phyloP scores from a whole-genome alignment of 2,888 invertebrate species.

The Pseudococcus jackbeardsleyi region DNA sequence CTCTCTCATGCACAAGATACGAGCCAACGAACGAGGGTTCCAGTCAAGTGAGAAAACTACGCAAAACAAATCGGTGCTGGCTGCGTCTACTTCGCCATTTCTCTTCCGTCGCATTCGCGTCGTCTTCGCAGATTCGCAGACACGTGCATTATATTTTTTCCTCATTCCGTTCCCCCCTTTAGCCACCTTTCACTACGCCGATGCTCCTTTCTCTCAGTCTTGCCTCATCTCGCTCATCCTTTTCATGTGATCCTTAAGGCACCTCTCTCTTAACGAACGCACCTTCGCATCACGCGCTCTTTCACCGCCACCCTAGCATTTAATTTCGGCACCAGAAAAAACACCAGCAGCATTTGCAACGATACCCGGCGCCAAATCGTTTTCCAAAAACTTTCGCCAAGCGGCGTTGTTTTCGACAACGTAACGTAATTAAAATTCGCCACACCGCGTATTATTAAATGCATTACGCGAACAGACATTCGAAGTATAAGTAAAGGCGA shows the following conservation, averaged over 20 bases:
- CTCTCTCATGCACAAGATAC: neutral
- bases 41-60: conserved; percentile 20
- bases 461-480: neutral
- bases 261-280: neutral
- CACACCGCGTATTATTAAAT: neutral
- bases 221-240: neutral
- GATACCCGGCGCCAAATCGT: neutral
- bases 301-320: neutral
- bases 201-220: neutral
- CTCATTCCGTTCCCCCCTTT: neutral
- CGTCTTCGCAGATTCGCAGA: neutral
- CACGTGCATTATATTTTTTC: conserved; percentile 36
- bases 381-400: neutral
- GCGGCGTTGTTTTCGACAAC: neutral
- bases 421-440: conserved; percentile 36
- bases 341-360: neutral
- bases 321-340: neutral
- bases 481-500: neutral
- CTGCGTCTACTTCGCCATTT: neutral
- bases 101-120: neutral
- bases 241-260: neutral
- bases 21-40: neutral
- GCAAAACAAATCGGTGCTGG: conserved; percentile 34
- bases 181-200: neutral
- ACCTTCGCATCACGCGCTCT: neutral